These are phyloP conservation scores for Habroteleia sp. DNA, from an alignment of 2,888 invertebrate species.

Conservation along the genomic window DNA sequence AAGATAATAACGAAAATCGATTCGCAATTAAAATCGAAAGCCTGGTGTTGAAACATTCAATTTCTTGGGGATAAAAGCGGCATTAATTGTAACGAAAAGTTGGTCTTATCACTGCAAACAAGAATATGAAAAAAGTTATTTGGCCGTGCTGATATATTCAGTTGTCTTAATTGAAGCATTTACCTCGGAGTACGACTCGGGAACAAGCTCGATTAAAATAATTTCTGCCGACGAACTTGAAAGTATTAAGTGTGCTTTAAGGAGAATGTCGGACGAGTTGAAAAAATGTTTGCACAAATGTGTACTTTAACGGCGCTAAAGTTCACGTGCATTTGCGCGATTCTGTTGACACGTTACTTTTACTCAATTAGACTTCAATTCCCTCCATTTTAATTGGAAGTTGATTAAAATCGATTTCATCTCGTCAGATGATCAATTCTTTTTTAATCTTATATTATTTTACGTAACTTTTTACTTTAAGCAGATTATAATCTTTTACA, in stretches of 20 bases:
- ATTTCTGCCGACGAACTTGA: slow-evolving; percentile 48
- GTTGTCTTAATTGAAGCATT: slow-evolving; percentile 61
- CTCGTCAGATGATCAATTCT: too few relatives aligned
- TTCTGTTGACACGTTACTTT: slow-evolving; percentile 20
- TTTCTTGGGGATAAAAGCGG: slow-evolving; percentile 14
- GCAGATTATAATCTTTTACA: too few relatives aligned
- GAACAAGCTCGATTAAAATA: slow-evolving; percentile 61
- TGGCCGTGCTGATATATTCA: slow-evolving; percentile 53
- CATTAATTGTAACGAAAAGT: slow-evolving; percentile 56
- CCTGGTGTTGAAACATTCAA: slow-evolving; percentile 29
- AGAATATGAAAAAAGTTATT: slow-evolving; percentile 54
- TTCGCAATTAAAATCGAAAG: slow-evolving; percentile 20
- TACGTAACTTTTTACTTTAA: too few relatives aligned
- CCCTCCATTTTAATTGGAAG: too few relatives aligned
- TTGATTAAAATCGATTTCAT: too few relatives aligned
- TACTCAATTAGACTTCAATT: slow-evolving; percentile 21
- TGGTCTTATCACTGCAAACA: slow-evolving; percentile 49
- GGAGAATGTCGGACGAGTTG: slow-evolving; percentile 29
- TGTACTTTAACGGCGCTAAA: slow-evolving; percentile 12
- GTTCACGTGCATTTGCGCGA: slow-evolving; percentile 7
- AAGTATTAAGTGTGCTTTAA: slow-evolving; percentile 50
- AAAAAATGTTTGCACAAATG: slow-evolving; percentile 47
- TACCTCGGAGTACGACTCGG: slow-evolving; percentile 43
- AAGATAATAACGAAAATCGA: slow-evolving; percentile 14
- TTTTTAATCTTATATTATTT: too few relatives aligned